Conservation (phyloP, 2,113 vertebrate genomes). For the Zapornia atra region DNA sequence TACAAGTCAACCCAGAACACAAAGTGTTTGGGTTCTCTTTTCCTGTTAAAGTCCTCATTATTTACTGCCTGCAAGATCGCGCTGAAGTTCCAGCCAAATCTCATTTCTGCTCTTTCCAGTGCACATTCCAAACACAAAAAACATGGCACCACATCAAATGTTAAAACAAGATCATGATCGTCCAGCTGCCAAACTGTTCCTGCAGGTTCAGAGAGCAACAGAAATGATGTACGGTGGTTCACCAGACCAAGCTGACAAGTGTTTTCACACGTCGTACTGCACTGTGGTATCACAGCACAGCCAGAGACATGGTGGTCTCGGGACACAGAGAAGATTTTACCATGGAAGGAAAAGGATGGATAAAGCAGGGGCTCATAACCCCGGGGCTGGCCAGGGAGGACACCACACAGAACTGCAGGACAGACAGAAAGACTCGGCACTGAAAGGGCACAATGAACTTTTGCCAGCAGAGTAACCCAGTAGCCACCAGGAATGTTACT, state of each 20-base stretch:
- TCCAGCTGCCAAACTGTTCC: conserved; percentile 30
- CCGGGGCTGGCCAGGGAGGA: background rate
- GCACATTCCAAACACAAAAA: conserved; percentile 54
- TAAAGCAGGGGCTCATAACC: background rate
- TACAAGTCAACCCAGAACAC: conserved; percentile 34
- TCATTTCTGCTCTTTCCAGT: conserved; percentile 48
- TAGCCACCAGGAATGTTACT: background rate
- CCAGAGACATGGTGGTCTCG: background rate
- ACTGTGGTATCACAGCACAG: background rate
- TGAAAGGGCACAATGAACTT: background rate
- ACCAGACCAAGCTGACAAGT: background rate
- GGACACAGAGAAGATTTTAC: background rate
- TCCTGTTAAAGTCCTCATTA: conserved; percentile 61
- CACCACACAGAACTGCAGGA: background rate
- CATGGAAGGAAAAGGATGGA: background rate
- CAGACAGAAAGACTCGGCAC: background rate
- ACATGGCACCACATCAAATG: conserved; percentile 57
- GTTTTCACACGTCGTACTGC: background rate
- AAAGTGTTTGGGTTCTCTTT: conserved; percentile 59
- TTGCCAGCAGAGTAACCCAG: background rate
- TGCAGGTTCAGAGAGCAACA: conserved; percentile 29
- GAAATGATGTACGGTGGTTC: background rate
- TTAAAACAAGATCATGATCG: conserved; percentile 44
- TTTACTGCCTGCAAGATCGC: conserved; percentile 56
- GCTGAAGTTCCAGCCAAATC: conserved; percentile 56